Evolutionary conservation across 2,888 invertebrate species (phyloP).

Genomic region (Brenthis hecate): DNA sequence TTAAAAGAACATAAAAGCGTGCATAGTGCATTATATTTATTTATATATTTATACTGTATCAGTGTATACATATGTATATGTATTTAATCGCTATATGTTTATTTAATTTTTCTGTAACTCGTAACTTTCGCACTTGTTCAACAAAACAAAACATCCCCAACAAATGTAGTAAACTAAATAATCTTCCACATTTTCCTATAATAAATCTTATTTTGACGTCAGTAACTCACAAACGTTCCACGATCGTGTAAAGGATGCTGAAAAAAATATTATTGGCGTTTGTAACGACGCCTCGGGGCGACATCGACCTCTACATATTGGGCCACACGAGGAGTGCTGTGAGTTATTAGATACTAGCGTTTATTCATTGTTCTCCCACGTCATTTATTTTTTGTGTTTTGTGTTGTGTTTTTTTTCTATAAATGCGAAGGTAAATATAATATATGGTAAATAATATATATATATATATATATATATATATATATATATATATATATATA

Average conservation of each 20-base stretch:
- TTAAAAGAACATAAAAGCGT: too few species aligned
- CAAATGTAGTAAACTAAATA: conserved; percentile 24
- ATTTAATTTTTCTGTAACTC: neutral
- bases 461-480: too few species aligned
- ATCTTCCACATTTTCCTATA: conserved; percentile 21
- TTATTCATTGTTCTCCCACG: neutral
- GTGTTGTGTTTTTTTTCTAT: too few species aligned
- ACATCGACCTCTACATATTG: conserved; percentile 69
- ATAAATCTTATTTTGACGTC: conserved; percentile 38
- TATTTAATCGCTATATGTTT: too few species aligned
- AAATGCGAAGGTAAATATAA: too few species aligned
- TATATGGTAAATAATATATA: too few species aligned
- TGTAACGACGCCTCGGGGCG: conserved; percentile 76
- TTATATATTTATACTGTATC: too few species aligned
- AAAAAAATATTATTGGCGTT: conserved; percentile 76
- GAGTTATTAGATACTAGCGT: conserved; percentile 36
- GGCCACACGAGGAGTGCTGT: conserved; percentile 44
- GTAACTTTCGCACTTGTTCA: neutral
- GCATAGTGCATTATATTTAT: too few species aligned
- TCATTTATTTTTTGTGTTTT: too few species aligned
- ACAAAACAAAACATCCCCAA: conserved; percentile 12
- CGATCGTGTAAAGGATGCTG: conserved; percentile 52
- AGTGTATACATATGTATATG: too few species aligned
- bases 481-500: too few species aligned
- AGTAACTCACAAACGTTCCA: conserved; percentile 37